These are phyloP conservation scores for Rissa tridactyla DNA, from an alignment of 2,113 vertebrate genomes.

Conservation along the genomic window DNA sequence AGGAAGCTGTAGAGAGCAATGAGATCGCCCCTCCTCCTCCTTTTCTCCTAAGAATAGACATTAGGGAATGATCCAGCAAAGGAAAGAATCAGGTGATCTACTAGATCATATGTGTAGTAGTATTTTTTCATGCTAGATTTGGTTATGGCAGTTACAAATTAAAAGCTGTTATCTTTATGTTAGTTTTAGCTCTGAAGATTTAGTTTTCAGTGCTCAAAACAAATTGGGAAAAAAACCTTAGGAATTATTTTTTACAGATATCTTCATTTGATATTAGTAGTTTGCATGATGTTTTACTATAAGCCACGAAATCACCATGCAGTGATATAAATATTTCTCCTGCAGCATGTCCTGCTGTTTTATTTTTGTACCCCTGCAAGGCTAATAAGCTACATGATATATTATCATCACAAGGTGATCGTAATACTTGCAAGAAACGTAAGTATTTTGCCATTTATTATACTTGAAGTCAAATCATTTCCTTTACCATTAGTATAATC, in stretches of 20 bases:
- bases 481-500: not conserved
- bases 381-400: slow-evolving; percentile 16
- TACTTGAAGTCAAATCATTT: not conserved
- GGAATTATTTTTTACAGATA: not conserved
- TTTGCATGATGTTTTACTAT: not conserved
- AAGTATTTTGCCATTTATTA: not conserved
- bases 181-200: not conserved
- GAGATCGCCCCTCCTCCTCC: not conserved
- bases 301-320: not conserved
- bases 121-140: not conserved
- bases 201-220: not conserved
- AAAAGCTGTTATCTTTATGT: not conserved
- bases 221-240: not conserved
- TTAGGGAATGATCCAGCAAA: not conserved
- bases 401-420: not conserved
- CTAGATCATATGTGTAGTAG: not conserved
- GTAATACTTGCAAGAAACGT: not conserved
- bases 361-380: slow-evolving; percentile 10
- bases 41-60: not conserved
- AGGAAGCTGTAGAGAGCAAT: not conserved
- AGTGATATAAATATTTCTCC: not conserved
- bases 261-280: not conserved
- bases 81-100: not conserved
- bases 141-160: not conserved
- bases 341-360: not conserved